Base-by-base conservation (phyloP, 2,113 vertebrate species). In the Chiloscyllium plagiosum region DNA sequence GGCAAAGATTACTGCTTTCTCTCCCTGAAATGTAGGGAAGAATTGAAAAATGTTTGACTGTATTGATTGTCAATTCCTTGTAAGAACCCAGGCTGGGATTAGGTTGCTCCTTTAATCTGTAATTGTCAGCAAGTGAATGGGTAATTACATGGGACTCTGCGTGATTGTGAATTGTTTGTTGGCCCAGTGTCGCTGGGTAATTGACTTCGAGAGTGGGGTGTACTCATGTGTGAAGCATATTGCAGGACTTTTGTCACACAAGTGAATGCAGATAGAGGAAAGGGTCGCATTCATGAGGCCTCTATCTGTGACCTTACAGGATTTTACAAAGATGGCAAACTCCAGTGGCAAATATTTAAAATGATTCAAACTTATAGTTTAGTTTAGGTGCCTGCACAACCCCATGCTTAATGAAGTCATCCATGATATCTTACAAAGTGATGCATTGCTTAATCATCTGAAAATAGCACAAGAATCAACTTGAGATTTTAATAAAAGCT, bases 71-170 rank as follows among this genome's bases (percentile, higher is more conserved):
- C 89, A 65, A 92, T 92, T 92, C 52, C 89, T 92, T 92, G 89
- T 92, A 92, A 92, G 89, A 19, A 61, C 52, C 89, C 89, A 92
- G 89, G 29, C 89, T 92, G 56, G 78, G 89, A 92, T 66, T 66
- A 66, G 89, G 56, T 61, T 92, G 61, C 89, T 92, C 89, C 89
- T 92, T 92, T 65, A 92, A 92, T 92, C 89, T 92, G 89, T 92
- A 92, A 92, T 92, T 92, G 89, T 92, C 33, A 66, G 89, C 29
- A 15, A 92, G 33, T 92, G 89, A 92, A 66, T 92, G 89, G 89
- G 89, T 92, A 92, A 92, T 92, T 92, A 92, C 61, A 92, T 33
- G 89, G 89, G 89, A 92, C 89, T 92, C 89, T 65, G 37, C 56
- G 56, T 17, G 56, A 65, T 92, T 92, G 89, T 92, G 65, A 92